Percentiles rank a stretch among this genome's conserved stretches.
Conservation (phyloP, 2,113 vertebrate species). For the Numida meleagris region DNA sequence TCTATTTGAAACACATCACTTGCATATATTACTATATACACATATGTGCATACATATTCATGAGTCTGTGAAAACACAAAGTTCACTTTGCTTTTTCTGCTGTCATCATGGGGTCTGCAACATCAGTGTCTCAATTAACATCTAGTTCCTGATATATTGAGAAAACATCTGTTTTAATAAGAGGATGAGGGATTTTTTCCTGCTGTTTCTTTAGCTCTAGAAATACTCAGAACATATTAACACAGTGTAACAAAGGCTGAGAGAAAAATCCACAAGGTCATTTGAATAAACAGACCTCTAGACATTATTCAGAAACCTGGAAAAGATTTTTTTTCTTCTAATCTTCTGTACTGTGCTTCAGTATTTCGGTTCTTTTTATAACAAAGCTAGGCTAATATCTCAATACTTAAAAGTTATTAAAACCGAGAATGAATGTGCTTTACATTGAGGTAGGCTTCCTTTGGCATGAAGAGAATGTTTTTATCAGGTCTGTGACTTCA, state of each 20-base stretch:
- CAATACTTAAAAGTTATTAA: neutral
- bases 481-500: neutral
- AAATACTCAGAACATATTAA: neutral
- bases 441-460: neutral
- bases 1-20: neutral
- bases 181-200: neutral
- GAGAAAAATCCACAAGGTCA: neutral
- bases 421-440: neutral
- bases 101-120: neutral
- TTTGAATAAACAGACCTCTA: neutral
- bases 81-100: neutral
- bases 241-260: neutral
- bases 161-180: neutral
- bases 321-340: neutral
- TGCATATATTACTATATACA: fast-evolving
- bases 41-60: neutral
- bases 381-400: neutral
- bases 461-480: neutral
- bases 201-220: neutral
- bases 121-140: neutral
- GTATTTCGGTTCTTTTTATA: neutral
- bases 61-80: neutral
- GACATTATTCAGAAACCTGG: neutral
- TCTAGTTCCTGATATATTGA: neutral
- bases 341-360: neutral